These are phyloP conservation scores for Chionoecetes opilio DNA, from an alignment of 1,140 invertebrate genomes.

Conservation along the genomic window DNA sequence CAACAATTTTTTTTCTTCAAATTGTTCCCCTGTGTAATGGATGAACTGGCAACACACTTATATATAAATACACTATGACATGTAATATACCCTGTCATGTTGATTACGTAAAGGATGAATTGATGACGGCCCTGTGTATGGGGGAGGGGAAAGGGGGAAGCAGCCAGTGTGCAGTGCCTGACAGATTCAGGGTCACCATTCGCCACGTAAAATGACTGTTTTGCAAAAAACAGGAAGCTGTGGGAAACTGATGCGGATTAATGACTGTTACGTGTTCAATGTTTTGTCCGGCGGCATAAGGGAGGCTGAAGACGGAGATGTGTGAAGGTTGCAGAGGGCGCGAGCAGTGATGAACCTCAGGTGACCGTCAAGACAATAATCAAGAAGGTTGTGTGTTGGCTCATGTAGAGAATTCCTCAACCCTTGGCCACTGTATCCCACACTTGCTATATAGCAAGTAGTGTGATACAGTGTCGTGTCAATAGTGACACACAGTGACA, in stretches of 20 bases:
- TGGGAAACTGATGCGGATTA: neutral
- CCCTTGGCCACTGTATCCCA: neutral
- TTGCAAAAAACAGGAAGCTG: neutral
- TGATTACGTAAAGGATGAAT: neutral
- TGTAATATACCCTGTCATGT: neutral
- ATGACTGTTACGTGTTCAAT: neutral
- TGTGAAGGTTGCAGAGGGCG: neutral
- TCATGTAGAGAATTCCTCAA: neutral
- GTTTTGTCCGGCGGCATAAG: neutral
- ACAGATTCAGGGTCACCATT: constrained; percentile 27
- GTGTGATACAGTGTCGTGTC: too few relatives aligned
- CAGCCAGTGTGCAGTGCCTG: neutral
- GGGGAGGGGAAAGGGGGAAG: too few relatives aligned
- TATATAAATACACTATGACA: neutral
- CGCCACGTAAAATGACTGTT: neutral
- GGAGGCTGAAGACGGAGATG: neutral
- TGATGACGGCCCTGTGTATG: neutral
- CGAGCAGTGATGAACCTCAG: neutral
- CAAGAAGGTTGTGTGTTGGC: neutral
- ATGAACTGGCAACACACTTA: too few relatives aligned
- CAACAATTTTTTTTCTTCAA: too few relatives aligned
- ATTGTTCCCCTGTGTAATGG: too few relatives aligned
- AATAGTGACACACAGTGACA: too few relatives aligned
- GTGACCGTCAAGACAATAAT: neutral
- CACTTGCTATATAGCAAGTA: too few relatives aligned